Percentiles rank a stretch among this genome's conserved stretches.
Evolutionary conservation across 2,797 vertebrate genomes (phyloP).

Genomic region (Tiaroga cobitis): DNA sequence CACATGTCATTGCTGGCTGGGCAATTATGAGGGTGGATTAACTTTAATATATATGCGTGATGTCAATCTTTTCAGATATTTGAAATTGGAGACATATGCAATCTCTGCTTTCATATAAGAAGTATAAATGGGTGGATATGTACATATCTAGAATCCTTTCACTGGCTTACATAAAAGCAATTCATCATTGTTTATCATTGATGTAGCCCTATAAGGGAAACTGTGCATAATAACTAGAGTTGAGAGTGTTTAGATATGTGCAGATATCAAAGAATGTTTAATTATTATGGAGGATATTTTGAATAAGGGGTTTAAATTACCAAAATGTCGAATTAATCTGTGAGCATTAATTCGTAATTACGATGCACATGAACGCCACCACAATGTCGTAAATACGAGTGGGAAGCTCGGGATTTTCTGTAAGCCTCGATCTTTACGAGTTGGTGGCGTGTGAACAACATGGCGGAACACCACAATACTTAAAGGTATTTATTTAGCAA

Average conservation of each 20-base stretch:
- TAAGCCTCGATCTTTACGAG: too few relatives aligned
- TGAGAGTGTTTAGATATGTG: background rate
- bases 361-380: too few relatives aligned
- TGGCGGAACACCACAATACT: too few relatives aligned
- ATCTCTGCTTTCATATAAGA: background rate
- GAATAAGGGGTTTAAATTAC: background rate
- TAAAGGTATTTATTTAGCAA: too few relatives aligned
- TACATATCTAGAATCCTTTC: background rate
- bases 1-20: too few relatives aligned
- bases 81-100: background rate
- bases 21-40: background rate
- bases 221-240: too few relatives aligned
- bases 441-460: too few relatives aligned
- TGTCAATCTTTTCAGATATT: background rate
- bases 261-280: background rate
- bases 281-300: background rate
- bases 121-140: background rate
- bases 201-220: conserved; percentile 1
- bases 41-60: conserved; percentile 2
- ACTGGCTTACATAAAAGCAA: background rate
- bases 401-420: too few relatives aligned
- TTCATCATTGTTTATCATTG: background rate
- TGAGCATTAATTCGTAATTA: too few relatives aligned
- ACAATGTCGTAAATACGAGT: too few relatives aligned
- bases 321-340: background rate